A percentile compares a stretch with the other conserved stretches of the same genome.
These are phyloP conservation scores for Megaceryle torquata DNA, from an alignment of 2,113 vertebrate species.

Conservation along the genomic window DNA sequence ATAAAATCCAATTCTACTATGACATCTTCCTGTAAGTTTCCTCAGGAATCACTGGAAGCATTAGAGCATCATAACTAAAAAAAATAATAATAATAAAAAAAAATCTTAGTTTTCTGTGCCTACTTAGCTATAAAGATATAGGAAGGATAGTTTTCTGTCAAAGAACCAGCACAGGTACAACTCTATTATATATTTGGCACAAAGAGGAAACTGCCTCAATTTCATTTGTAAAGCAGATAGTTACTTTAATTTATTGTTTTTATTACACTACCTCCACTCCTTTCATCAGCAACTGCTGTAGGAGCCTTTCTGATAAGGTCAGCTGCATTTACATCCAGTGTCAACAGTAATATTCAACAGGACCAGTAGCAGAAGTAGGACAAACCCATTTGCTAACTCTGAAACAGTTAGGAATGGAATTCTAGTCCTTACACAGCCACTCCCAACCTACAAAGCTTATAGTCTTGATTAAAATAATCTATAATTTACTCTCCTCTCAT, in stretches of 20 bases:
- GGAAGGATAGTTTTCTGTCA: neutral
- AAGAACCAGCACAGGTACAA: neutral
- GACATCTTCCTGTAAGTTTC: neutral
- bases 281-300: neutral
- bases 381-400: neutral
- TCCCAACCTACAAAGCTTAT: neutral
- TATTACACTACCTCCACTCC: neutral
- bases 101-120: neutral
- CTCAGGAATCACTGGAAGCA: neutral
- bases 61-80: neutral
- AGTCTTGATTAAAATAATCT: neutral
- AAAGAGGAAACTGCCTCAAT: neutral
- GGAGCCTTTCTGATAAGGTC: neutral
- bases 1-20: neutral
- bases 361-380: neutral
- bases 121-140: neutral
- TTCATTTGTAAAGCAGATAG: neutral
- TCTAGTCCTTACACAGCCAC: neutral
- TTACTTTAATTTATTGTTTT: neutral
- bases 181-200: neutral
- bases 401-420: neutral
- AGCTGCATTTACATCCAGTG: neutral
- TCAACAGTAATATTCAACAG: neutral
- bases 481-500: neutral
- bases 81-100: too few relatives aligned